Conservation (phyloP, 2,797 vertebrate genomes). For the Leuciscus waleckii region DNA sequence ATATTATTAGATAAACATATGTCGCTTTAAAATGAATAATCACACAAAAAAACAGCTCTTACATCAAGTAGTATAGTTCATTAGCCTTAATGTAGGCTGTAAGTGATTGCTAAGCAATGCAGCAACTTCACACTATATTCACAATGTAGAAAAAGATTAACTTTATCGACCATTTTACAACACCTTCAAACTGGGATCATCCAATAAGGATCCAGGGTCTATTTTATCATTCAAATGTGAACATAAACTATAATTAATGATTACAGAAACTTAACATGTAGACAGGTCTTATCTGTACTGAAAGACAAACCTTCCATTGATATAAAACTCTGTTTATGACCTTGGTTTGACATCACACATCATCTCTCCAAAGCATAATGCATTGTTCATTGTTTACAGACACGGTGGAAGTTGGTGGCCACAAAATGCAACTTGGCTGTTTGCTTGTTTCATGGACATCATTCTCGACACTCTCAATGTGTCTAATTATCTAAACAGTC, state of each 20-base stretch:
- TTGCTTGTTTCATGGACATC: neutral
- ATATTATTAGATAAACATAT: neutral
- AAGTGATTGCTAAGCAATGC: neutral
- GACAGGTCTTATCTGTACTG: neutral
- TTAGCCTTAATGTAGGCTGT: neutral
- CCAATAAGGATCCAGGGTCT: neutral
- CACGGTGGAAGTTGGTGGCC: neutral
- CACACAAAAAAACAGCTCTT: neutral
- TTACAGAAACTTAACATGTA: slow-evolving; percentile 11
- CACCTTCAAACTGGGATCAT: neutral
- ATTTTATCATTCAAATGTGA: slow-evolving; percentile 10
- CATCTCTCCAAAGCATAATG: neutral
- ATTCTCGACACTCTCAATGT: neutral
- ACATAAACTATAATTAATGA: slow-evolving; percentile 22
- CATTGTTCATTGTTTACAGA: slow-evolving; percentile 7
- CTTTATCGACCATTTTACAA: neutral
- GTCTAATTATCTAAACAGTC: slow-evolving; percentile 2
- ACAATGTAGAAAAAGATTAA: neutral
- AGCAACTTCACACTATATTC: neutral
- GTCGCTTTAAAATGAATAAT: neutral
- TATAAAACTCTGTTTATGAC: neutral
- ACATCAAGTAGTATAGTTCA: neutral
- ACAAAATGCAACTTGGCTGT: neutral
- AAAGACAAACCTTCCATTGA: slow-evolving; percentile 1
- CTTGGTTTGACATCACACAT: slow-evolving; percentile 3